Percentiles rank a stretch among this genome's conserved stretches.
Evolutionary conservation across 2,888 invertebrate species (phyloP).

Genomic region (Chloroclystis v-ata): DNA sequence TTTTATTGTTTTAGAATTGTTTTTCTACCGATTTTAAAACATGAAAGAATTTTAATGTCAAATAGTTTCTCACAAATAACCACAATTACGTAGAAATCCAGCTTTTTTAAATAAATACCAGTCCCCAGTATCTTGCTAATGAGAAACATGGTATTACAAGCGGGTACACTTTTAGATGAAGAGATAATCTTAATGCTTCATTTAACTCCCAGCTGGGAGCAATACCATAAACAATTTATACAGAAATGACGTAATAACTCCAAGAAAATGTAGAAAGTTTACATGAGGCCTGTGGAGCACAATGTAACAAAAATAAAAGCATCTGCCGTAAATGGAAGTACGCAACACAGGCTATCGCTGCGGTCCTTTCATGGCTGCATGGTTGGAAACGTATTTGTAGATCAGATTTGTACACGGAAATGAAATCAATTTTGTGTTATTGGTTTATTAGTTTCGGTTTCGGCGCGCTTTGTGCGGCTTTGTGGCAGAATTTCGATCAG

Average conservation of each 20-base stretch:
- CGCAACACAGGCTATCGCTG: constrained; percentile 56
- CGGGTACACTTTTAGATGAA: constrained; percentile 8
- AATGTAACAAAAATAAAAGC: constrained; percentile 62
- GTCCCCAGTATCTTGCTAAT: constrained; percentile 1
- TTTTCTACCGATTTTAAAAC: no score
- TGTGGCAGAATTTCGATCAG: no score
- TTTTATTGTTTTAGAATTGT: no score
- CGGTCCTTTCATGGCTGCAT: constrained; percentile 50
- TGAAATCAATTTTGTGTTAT: neutral
- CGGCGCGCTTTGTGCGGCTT: no score
- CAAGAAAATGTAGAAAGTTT: constrained; percentile 43
- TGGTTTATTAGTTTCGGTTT: no score
- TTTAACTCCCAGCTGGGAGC: constrained; percentile 16
- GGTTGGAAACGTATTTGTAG: constrained; percentile 17
- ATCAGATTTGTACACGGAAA: constrained; percentile 8
- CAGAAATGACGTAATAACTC: constrained; percentile 32
- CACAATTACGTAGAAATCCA: neutral
- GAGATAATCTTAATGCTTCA: constrained; percentile 24
- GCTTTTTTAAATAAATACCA: neutral
- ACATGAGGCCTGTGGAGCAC: constrained; percentile 45
- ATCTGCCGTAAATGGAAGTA: constrained; percentile 51
- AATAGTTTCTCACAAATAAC: neutral
- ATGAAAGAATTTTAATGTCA: no score
- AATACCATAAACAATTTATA: constrained; percentile 18
- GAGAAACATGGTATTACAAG: neutral